These are phyloP conservation scores for Cryptomyrus ogoouensis DNA, from an alignment of 2,113 vertebrate genomes.

Conservation along the genomic window DNA sequence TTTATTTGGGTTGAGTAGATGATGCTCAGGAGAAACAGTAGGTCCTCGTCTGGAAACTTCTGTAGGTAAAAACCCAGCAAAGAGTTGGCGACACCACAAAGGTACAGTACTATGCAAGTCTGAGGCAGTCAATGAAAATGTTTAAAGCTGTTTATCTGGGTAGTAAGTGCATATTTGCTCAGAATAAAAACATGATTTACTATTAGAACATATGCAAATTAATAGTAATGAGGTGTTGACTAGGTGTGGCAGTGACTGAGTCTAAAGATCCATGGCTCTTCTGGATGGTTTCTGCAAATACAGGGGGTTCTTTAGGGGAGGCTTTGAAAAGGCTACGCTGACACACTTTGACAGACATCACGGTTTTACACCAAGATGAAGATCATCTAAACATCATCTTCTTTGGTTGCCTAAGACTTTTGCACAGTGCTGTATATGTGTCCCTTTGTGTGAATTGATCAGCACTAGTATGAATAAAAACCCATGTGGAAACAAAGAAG, in stretches of 20 bases:
- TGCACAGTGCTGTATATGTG: neutral
- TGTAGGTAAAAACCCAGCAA: neutral
- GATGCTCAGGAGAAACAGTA: neutral
- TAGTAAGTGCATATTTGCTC: neutral
- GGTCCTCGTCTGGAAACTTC: neutral
- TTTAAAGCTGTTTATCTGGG: neutral
- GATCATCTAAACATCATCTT: neutral
- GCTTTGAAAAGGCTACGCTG: neutral
- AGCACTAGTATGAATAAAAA: neutral
- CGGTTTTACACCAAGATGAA: neutral
- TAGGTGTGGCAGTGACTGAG: neutral
- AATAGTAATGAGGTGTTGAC: neutral
- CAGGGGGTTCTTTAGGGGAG: neutral
- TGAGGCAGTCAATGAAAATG: neutral
- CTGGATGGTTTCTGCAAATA: neutral
- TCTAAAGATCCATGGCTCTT: neutral
- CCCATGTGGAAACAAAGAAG: conserved; percentile 23
- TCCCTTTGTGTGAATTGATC: neutral
- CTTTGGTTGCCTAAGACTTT: neutral
- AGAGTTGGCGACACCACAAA: neutral
- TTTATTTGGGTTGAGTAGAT: neutral
- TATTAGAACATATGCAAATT: neutral
- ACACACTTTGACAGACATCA: neutral
- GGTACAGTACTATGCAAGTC: neutral
- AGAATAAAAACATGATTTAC: neutral